Base-by-base conservation (phyloP, 2,113 vertebrate genomes). In the Phrynosoma blainvillii region DNA sequence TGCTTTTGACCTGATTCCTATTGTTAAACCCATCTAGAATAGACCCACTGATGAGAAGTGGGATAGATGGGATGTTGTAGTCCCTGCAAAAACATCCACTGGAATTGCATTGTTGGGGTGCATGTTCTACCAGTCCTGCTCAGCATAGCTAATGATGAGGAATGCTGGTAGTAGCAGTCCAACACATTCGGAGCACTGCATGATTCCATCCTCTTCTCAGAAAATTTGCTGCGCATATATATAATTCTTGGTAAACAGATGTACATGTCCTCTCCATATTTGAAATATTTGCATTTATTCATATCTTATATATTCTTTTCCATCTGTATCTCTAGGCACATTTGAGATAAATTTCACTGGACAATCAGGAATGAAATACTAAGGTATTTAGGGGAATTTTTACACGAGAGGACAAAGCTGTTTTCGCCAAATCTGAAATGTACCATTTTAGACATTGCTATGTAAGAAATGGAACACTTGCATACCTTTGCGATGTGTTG, bases 391-490 rank as follows among this genome's bases (percentile, higher is more conserved):
- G 65, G 30, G 66, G 14, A n/a, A 18, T 20, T 32, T 42, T 66
- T 14, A 82, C n/a, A 81, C 18, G n/a, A 65, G 32, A 80, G 62
- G 36, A 62, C 18, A 82, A 62, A 88, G 0, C 59, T 68, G 2
- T 36, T n/a, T 36, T 47, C 30, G 93, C 78, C 89, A 87, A 65
- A 40, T 65, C 23, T 73, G 70, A 25, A 84, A 81, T 75, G 77
- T 71, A 9, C 74, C 0, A 74, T 74, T 32, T 89, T 87, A 62
- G 54, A 18, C 84, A 88, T 62, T 93, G 79, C 74, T 84, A 13
- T 68, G 73, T 85, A 88, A 74, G 14, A 85, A 83, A 77, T 87
- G 2, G 27, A 80, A 59, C 76, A 83, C 90, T 85, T 74, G 74
- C 32, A 54, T 56, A 79, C 70, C n/a, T 59, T 6, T n/a, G 16